Base-by-base conservation (phyloP, 2,888 invertebrate species). In the Serripes groenlandicus region DNA sequence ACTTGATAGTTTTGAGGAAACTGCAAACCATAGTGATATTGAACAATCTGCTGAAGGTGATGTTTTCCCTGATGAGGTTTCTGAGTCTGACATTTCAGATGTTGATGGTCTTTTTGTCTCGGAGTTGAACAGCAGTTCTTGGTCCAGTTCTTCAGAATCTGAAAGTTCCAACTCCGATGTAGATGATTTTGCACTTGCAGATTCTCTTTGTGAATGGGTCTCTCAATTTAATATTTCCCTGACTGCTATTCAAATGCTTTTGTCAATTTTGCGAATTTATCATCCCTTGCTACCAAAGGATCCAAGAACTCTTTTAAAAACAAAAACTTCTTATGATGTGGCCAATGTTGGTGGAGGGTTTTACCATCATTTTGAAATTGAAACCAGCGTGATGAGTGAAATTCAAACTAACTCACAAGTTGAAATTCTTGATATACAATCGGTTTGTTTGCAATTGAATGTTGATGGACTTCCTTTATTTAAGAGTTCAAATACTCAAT, bases 401-500 rank as follows among this genome's bases (percentile, higher is more conserved):
- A 18, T 73, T 18, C 26, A 28, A 42, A 58, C 37, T 9, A 23
- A 52, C 34, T 23, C 56, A 7, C 7, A 49, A n/a, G 64, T n/a
- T 32, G 4, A 42, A 30, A 28, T 23, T 30, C 11, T 37, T 64
- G 68, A 42, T 58, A 71, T 71, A 58, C 68, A 34, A 9, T 28
- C 64, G 9, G 49, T 76, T 42, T 49, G 37, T 23, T 9, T 76
- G 23, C 81, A 81, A 28, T 32, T 81, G 9, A 81, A 81, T 73
- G 77, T 81, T 66, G 77, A 81, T 70, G 81, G 81, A 3, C 58
- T 81, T 15, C 81, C 76, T 52, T 35, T 81, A 42, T 74, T 81
- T 62, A 77, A 73, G 30, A 81, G 76, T 58, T 52, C 77, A 9
- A 70, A 49, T 62, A 32, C 34, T 1, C 80, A 80, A 58, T 37